A percentile compares a stretch with the other conserved stretches of the same genome.
Conservation (phyloP, 2,797 vertebrate genomes). For the Pitangus sulphuratus region DNA sequence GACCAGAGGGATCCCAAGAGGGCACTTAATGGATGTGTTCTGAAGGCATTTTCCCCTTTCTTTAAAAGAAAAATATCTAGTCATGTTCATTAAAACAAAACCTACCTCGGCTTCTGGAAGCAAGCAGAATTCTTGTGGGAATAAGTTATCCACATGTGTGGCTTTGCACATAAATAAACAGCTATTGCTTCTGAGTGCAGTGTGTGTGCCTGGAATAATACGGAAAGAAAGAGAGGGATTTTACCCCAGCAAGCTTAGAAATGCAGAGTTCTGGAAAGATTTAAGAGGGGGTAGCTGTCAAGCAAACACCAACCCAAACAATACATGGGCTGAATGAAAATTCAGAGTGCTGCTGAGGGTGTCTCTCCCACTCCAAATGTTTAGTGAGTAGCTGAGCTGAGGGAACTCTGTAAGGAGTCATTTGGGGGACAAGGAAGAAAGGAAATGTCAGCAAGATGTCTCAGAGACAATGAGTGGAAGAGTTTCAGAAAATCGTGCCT, state of each 20-base stretch:
- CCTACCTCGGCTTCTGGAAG: constrained; percentile 15
- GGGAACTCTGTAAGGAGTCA: constrained; percentile 6
- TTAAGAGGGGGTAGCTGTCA: constrained; percentile 37
- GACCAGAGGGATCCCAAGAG: not conserved
- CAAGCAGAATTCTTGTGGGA: not conserved
- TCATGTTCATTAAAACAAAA: not conserved
- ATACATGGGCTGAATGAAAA: constrained; percentile 43
- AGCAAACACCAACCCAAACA: constrained; percentile 36
- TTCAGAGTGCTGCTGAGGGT: not conserved
- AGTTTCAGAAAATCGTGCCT: constrained; percentile 31
- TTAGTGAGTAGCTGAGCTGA: not conserved
- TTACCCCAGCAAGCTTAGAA: constrained; percentile 8
- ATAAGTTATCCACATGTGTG: not conserved
- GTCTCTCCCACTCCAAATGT: not conserved
- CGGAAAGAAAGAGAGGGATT: not conserved
- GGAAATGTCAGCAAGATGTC: constrained; percentile 41
- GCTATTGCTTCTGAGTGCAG: constrained; percentile 28
- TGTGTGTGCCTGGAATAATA: constrained; percentile 31
- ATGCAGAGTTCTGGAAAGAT: constrained; percentile 8
- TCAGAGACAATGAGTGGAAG: constrained; percentile 28
- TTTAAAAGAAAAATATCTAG: not conserved
- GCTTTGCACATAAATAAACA: constrained; percentile 55
- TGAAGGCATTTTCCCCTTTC: not conserved
- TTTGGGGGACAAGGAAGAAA: constrained; percentile 38
- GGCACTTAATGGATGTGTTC: not conserved